Base-by-base conservation (phyloP, 2,888 invertebrate genomes). In the Trichopria drosophilae region DNA sequence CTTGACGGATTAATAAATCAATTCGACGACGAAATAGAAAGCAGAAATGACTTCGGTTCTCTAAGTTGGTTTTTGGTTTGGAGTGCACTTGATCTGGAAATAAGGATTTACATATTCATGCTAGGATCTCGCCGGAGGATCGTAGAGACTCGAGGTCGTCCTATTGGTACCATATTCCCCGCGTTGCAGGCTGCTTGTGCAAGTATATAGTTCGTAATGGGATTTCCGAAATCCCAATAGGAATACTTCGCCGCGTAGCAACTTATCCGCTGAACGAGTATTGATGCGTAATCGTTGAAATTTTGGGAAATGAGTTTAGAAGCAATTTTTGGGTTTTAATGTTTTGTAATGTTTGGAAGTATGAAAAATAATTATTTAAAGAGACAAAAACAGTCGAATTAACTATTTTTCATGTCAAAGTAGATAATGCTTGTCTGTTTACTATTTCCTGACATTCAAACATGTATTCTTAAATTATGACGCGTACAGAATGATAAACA, bases 61-160 rank as follows among this genome's bases (percentile, higher is more conserved):
- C 54, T 51, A 66, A 15, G 67, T 69, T 71, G 68, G 68, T 71
- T 71, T 72, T 72, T 70, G 70, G 72, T 71, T 72, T 72, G 70
- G 68, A 69, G 72, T 70, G 72, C 69, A 71, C 69, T 73, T 71
- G 69, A 73, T 72, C 68, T 60, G 73, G 72, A 74, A 73, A 74
- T 74, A 73, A 73, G 73, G 73, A 74, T 74, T 73, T 73, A 72
- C 74, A 74, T 74, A 74, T 73, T 74, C 74, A 73, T 74, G 73
- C 67, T 62, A 67, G 70, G 68, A 69, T 66, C 65, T 66, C 64
- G 61, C 58, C 58, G 60, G 63, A 64, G 67, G 53, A 64, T 64
- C 62, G 57, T 57, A 55, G 63, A 62, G 62, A 66, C 63, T 55
- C 55, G 59, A 63, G 60, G 62, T 57, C 65, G 62, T 57, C 58